Evolutionary conservation across 2,888 invertebrate species (phyloP), one percentile per base, ranked within the genome.

Genomic region (Oasisia sp.): DNA sequence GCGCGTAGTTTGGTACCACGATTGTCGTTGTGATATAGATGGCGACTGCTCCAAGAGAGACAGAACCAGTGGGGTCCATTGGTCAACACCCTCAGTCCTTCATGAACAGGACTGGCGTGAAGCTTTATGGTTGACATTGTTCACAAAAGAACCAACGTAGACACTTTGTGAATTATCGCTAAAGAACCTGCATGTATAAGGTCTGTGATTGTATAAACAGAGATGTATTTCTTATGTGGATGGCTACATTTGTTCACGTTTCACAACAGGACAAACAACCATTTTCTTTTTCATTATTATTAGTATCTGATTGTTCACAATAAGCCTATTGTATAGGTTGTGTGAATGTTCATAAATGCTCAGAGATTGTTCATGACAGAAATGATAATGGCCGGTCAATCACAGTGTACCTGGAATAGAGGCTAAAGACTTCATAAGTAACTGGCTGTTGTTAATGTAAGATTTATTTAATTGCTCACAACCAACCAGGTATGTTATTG

Each of bases 311-410:
- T 50, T 50, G 50, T 50, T 50, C 50, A 50, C 50, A 50, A 50
- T 14, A 50, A 12, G 9, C 50, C 50, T 50, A 9, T 50, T 50
- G 14, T 50, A 50, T 50, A 50, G 50, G 50, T 50, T 50, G 14
- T 5, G 50, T 50, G 74, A 74, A 19, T 74, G 3, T 74, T 19
- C n/a, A n/a, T 74, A 74, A 74, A 74, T 3, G 7, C 74, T 74
- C 74, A 27, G n/a, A 74, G 74, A 74, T n/a, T 74, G 27, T 74
- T 74, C 74, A 74, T 74, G 74, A 74, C 74, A 74, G 74, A 74
- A 74, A 7, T 27, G 27, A 7, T 27, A 19, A 74, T 19, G 74
- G 7, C 27, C 74, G 5, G 19, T 74, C 27, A 74, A 4, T 74
- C 74, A 27, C n/a, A 74, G n/a, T n/a, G 27, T 19, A 19, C 19